A percentile compares a stretch with the other conserved stretches of the same genome.
phyloP scores from a whole-genome alignment of 2,113 vertebrate genomes.

The Quiscalus mexicanus region DNA sequence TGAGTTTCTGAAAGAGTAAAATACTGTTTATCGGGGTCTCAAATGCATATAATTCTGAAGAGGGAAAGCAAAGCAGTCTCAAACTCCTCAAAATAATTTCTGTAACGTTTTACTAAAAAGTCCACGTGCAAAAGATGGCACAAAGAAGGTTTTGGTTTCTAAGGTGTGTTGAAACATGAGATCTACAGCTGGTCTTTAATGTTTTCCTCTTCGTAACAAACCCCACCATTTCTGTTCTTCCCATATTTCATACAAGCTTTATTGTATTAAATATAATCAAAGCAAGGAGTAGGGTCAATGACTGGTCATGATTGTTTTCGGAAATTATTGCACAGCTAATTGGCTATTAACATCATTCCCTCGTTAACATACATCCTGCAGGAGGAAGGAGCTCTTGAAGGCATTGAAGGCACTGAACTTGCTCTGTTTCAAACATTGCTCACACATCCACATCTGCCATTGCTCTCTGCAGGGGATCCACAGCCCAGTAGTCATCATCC shows the following conservation, averaged over 20 bases:
- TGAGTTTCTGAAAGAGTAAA: not conserved
- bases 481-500: constrained; percentile 92
- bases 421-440: not conserved
- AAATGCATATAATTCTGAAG: not conserved
- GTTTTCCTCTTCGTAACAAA: not conserved
- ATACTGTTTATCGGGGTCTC: not conserved
- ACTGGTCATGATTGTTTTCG: constrained; percentile 24
- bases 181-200: not conserved
- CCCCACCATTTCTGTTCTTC: not conserved
- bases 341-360: constrained; percentile 64
- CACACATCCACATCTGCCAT: constrained; percentile 88
- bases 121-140: not conserved
- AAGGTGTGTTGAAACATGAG: not conserved
- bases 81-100: not conserved
- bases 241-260: constrained; percentile 64
- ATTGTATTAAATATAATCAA: constrained; percentile 75
- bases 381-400: constrained; percentile 53
- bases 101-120: not conserved
- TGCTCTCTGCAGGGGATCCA: constrained; percentile 88
- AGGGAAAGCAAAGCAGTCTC: not conserved
- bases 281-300: constrained; percentile 44
- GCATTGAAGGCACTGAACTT: constrained; percentile 51
- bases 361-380: constrained; percentile 22
- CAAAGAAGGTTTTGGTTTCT: not conserved
- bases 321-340: constrained; percentile 69